phyloP scores from a whole-genome alignment of 1,140 invertebrate species.

The Macrostomum lignano region DNA sequence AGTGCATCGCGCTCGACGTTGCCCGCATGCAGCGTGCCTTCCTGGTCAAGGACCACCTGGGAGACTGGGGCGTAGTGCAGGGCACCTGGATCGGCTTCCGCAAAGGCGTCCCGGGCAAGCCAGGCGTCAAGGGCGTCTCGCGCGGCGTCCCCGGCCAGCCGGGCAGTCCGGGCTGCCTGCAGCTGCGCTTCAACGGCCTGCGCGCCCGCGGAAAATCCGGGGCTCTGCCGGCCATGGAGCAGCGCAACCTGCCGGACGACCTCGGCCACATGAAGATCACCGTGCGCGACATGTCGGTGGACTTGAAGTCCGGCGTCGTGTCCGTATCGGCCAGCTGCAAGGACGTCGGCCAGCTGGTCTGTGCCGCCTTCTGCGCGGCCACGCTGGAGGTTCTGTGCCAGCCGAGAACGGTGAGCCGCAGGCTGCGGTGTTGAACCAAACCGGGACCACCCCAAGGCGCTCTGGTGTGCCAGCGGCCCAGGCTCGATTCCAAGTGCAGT shows the following conservation, averaged over 20 bases:
- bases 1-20: too few relatives aligned
- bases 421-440: too few relatives aligned
- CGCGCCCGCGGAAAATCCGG: constrained; percentile 9
- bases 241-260: constrained; percentile 5
- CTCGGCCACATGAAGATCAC: constrained; percentile 7
- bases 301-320: background rate
- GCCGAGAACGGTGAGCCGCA: background rate
- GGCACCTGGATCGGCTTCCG: constrained; percentile 10
- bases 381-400: constrained; percentile 6
- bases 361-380: background rate
- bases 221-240: constrained; percentile 7
- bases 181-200: constrained; percentile 12
- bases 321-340: background rate
- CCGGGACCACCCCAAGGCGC: too few relatives aligned
- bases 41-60: background rate
- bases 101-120: constrained; percentile 13
- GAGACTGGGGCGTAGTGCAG: background rate
- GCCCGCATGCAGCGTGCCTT: constrained; percentile 8
- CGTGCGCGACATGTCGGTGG: constrained; percentile 7
- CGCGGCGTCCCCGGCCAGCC: constrained; percentile 10
- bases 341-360: constrained; percentile 1
- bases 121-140: constrained; percentile 10
- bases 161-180: constrained; percentile 13
- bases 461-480: too few relatives aligned
- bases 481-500: too few relatives aligned